Evolutionary conservation across 2,888 invertebrate species (phyloP).

Genomic region (Andrena trimmerana): DNA sequence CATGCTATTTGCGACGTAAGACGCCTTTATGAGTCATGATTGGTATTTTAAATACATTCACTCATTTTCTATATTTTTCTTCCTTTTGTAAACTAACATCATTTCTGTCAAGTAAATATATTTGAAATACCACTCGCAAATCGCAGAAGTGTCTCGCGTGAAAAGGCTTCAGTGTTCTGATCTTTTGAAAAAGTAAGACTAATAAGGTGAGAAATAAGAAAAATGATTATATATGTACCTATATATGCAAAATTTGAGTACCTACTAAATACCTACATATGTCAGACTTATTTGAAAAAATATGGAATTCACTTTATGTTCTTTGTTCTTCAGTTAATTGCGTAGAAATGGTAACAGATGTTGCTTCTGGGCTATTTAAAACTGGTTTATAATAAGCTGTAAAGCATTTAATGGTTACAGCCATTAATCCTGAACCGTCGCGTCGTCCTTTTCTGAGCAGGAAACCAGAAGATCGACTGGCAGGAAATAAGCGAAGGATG

Average conservation of each 20-base stretch:
- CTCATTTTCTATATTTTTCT: too few relatives aligned
- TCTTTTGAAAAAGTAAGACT: too few relatives aligned
- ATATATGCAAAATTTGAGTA: not conserved
- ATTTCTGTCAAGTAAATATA: too few relatives aligned
- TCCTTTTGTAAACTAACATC: too few relatives aligned
- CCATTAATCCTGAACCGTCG: conserved; percentile 10
- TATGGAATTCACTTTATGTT: not conserved
- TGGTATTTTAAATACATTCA: too few relatives aligned
- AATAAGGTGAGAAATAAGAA: not conserved
- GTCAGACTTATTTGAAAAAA: not conserved
- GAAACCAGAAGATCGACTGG: conserved; percentile 5
- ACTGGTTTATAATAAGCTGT: conserved; percentile 10
- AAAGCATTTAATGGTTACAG: not conserved
- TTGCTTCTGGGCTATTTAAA: not conserved
- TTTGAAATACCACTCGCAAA: too few relatives aligned
- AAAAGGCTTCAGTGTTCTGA: too few relatives aligned
- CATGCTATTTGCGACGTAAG: too few relatives aligned
- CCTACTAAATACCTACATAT: not conserved
- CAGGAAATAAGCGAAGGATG: conserved; percentile 22
- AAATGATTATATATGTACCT: not conserved
- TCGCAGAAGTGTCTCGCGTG: too few relatives aligned
- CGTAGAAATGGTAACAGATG: not conserved
- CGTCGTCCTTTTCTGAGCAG: conserved; percentile 5
- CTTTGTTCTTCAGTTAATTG: not conserved
- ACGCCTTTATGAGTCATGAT: too few relatives aligned